Percentiles rank a stretch among this genome's conserved stretches.
Conservation (phyloP, 1,140 invertebrate genomes). For the Solen grandis region DNA sequence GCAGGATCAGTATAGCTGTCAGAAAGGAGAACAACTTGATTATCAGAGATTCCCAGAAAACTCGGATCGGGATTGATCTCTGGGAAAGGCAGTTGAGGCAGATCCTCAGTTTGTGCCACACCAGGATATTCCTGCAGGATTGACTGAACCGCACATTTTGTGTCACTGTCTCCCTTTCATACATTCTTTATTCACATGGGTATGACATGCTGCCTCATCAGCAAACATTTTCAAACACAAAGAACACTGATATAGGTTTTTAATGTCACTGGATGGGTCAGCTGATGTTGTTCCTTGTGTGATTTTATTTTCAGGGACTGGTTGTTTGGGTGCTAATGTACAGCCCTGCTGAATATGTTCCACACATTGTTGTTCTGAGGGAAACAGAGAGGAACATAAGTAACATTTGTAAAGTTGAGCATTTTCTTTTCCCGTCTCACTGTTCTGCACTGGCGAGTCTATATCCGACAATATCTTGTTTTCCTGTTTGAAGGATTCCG, state of each 20-base stretch:
- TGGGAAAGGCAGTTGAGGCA: slow-evolving; percentile 7
- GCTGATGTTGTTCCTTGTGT: neutral
- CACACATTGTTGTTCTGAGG: slow-evolving; percentile 15
- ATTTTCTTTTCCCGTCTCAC: slow-evolving; percentile 9
- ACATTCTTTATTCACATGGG: slow-evolving; percentile 24
- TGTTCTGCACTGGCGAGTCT: neutral
- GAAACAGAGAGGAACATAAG: slow-evolving; percentile 33
- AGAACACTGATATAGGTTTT: slow-evolving; percentile 42
- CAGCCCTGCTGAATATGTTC: slow-evolving; percentile 17
- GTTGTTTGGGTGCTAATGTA: neutral
- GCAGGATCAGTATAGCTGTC: neutral
- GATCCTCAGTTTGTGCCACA: neutral
- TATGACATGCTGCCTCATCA: slow-evolving; percentile 24
- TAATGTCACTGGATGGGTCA: neutral
- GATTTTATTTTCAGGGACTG: neutral
- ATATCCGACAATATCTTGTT: too few relatives aligned
- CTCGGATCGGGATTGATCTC: slow-evolving; percentile 4
- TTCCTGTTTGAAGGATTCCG: too few relatives aligned
- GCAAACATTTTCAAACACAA: slow-evolving; percentile 31
- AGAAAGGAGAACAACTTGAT: slow-evolving; percentile 16
- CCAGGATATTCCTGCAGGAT: neutral
- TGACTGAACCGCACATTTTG: slow-evolving; percentile 23
- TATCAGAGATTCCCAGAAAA: neutral
- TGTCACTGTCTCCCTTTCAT: neutral
- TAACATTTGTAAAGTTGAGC: slow-evolving; percentile 38